Conservation (phyloP, 2,113 vertebrate species). For the Thryonomys swinderianus region DNA sequence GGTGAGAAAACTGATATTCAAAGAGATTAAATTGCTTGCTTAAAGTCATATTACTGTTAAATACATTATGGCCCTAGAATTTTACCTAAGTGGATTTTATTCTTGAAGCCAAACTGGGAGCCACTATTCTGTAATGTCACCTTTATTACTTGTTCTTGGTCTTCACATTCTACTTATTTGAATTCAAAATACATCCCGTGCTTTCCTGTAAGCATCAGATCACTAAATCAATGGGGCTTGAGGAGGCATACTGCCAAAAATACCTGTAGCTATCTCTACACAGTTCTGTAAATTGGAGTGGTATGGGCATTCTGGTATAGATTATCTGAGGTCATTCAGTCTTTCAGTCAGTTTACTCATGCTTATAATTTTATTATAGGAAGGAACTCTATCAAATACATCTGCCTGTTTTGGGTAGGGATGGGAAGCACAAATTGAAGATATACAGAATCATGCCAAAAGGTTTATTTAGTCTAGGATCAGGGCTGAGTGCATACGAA, state of each 20-base stretch:
- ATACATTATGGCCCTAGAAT: neutral
- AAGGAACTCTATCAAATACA: neutral
- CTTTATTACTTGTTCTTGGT: neutral
- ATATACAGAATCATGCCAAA: neutral
- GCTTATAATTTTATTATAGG: conserved; percentile 24
- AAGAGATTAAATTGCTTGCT: conserved; percentile 37
- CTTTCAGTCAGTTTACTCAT: conserved; percentile 6
- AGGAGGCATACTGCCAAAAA: neutral
- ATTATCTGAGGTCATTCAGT: conserved; percentile 2
- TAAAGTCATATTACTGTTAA: conserved; percentile 34
- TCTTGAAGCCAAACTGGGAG: neutral
- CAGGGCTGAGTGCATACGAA: neutral
- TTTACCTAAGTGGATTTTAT: neutral
- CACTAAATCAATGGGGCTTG: neutral
- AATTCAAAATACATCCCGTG: neutral
- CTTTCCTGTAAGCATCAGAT: neutral
- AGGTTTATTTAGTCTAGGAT: neutral
- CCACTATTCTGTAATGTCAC: neutral
- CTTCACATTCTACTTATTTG: neutral
- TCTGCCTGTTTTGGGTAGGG: neutral
- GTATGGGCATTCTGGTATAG: neutral
- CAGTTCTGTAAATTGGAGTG: neutral
- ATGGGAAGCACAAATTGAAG: conserved; percentile 32
- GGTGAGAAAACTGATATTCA: conserved; percentile 10
- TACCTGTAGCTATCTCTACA: neutral